phyloP scores from a whole-genome alignment of 2,888 invertebrate genomes.

The Baccha elongata region DNA sequence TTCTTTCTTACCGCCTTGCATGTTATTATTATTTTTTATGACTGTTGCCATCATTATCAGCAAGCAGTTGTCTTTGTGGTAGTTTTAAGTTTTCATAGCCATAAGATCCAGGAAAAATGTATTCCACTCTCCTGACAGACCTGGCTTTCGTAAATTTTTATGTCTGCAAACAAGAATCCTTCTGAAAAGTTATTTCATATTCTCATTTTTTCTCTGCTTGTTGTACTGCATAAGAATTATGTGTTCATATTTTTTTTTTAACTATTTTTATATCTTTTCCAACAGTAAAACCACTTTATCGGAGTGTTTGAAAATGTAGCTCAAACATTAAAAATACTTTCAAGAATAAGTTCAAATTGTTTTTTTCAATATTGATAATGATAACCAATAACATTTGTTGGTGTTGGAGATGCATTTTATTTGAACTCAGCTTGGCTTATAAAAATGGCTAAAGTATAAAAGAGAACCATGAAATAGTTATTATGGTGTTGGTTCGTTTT shows the following conservation, averaged over 20 bases:
- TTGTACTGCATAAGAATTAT: not conserved
- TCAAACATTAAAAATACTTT: no score
- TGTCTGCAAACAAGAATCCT: conserved; percentile 6
- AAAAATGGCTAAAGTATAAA: no score
- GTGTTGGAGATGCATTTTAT: no score
- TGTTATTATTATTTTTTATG: conserved; percentile 33
- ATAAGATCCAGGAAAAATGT: conserved; percentile 8
- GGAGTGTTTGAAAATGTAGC: conserved; percentile 1
- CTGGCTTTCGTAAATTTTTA: not conserved
- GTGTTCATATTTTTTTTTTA: not conserved
- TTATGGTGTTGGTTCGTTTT: no score
- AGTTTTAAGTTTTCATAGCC: conserved; percentile 6
- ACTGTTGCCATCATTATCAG: conserved; percentile 26
- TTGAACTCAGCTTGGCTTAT: no score
- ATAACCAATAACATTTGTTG: no score
- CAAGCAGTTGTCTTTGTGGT: conserved; percentile 8
- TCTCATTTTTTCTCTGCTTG: not conserved
- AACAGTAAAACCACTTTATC: not conserved
- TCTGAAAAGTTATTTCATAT: not conserved
- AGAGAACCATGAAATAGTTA: no score
- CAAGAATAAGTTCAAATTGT: no score
- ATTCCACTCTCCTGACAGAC: not conserved
- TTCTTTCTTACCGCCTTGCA: not conserved
- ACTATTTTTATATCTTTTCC: no score
- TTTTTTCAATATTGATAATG: no score